Percentiles rank a stretch among this genome's conserved stretches.
Evolutionary conservation across 2,113 vertebrate genomes (phyloP).

Genomic region (Tupaia chinensis): DNA sequence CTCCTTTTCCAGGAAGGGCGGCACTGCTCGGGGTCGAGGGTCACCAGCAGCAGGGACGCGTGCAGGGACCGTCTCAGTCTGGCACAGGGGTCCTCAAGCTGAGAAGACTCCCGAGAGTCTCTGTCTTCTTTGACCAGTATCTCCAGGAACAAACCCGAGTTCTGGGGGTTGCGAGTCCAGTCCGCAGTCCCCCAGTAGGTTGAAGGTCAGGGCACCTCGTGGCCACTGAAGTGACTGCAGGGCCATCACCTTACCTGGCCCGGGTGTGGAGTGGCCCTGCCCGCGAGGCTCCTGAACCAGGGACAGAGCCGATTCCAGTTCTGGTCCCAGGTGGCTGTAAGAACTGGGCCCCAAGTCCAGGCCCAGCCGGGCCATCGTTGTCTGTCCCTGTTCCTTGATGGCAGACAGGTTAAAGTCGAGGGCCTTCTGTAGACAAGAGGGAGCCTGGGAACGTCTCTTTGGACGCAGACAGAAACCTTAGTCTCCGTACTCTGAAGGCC

Average conservation of each 20-base stretch:
- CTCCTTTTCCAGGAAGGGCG: slow-evolving; percentile 41
- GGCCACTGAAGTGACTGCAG: slow-evolving; percentile 33
- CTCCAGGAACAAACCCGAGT: slow-evolving; percentile 53
- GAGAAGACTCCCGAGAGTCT: not conserved
- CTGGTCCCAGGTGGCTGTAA: slow-evolving; percentile 49
- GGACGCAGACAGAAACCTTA: slow-evolving; percentile 67
- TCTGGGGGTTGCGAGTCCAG: not conserved
- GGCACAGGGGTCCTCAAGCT: slow-evolving; percentile 18
- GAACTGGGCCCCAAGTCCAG: slow-evolving; percentile 69
- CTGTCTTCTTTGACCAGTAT: slow-evolving; percentile 40
- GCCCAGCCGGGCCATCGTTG: slow-evolving; percentile 69
- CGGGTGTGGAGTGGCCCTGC: not conserved
- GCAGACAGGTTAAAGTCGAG: slow-evolving; percentile 75
- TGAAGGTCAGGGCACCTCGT: slow-evolving; percentile 64
- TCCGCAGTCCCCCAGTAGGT: slow-evolving; percentile 15
- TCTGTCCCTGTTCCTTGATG: not conserved
- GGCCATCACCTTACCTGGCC: not conserved
- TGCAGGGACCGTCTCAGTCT: slow-evolving; percentile 46
- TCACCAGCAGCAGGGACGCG: slow-evolving; percentile 69
- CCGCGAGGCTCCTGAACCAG: not conserved
- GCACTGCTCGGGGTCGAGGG: slow-evolving; percentile 62
- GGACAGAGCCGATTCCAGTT: slow-evolving; percentile 58
- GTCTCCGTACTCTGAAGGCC: too few species aligned
- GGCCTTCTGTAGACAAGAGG: slow-evolving; percentile 54
- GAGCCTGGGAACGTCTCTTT: not conserved